These are phyloP conservation scores for Carassius gibelio DNA, from an alignment of 2,113 vertebrate genomes.

Conservation along the genomic window DNA sequence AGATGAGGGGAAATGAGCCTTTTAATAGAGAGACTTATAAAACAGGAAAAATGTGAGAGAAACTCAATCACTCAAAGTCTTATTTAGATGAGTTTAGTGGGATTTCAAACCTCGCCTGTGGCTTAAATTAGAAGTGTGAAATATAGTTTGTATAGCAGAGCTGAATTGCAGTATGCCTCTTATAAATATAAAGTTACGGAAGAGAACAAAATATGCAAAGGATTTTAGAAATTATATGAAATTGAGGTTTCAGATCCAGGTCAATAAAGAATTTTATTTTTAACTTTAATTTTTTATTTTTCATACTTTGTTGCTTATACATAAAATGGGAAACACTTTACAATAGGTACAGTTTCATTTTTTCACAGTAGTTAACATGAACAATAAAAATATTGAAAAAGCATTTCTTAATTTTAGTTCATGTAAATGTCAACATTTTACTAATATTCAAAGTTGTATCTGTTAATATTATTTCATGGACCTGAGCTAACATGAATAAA, in stretches of 20 bases:
- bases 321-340: background rate
- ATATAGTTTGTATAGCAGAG: background rate
- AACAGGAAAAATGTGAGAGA: conserved; percentile 44
- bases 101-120: background rate
- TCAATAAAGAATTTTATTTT: background rate
- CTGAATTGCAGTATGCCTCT: background rate
- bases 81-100: conserved; percentile 45
- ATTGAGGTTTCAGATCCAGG: background rate
- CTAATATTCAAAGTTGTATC: background rate
- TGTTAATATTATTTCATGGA: background rate
- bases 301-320: background rate
- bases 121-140: conserved; percentile 2
- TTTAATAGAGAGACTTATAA: conserved; percentile 74
- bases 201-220: background rate
- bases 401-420: background rate
- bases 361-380: background rate
- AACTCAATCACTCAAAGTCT: conserved; percentile 8
- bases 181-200: background rate
- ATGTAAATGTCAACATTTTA: background rate
- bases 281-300: background rate
- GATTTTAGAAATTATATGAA: background rate
- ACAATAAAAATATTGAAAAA: background rate
- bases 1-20: conserved; percentile 75
- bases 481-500: background rate
- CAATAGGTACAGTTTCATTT: background rate